phyloP scores from a whole-genome alignment of 2,797 vertebrate genomes.

The Xiphophorus birchmanni region DNA sequence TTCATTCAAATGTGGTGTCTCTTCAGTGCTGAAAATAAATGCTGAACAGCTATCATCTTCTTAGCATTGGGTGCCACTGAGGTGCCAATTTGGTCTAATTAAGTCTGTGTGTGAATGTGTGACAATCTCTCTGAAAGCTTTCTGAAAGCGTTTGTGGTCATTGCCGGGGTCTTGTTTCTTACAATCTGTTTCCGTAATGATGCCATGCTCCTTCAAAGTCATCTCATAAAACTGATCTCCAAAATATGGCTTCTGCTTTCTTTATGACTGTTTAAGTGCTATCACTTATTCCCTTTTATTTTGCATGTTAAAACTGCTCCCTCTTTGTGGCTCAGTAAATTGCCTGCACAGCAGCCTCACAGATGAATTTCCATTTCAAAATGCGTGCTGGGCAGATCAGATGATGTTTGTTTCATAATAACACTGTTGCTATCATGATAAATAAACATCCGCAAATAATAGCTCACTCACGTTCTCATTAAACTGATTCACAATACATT shows the following conservation, averaged over 20 bases:
- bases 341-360: not conserved
- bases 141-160: not conserved
- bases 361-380: not conserved
- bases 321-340: not conserved
- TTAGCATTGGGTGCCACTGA: constrained; percentile 18
- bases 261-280: not conserved
- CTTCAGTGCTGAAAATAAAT: constrained; percentile 7
- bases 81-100: constrained; percentile 19
- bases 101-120: not conserved
- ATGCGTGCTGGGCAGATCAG: not conserved
- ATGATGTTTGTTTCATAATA: not conserved
- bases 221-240: not conserved
- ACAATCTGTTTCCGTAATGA: not conserved
- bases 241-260: not conserved
- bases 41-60: constrained; percentile 13
- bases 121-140: not conserved
- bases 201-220: not conserved
- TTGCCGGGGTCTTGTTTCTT: not conserved
- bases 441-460: not conserved
- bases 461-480: not conserved
- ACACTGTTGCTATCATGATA: not conserved
- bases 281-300: not conserved
- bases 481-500: constrained; percentile 1
- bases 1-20: not conserved
- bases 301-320: not conserved